Evolutionary conservation across 2,888 invertebrate species (phyloP).

Genomic region (Herminia tarsipennalis): DNA sequence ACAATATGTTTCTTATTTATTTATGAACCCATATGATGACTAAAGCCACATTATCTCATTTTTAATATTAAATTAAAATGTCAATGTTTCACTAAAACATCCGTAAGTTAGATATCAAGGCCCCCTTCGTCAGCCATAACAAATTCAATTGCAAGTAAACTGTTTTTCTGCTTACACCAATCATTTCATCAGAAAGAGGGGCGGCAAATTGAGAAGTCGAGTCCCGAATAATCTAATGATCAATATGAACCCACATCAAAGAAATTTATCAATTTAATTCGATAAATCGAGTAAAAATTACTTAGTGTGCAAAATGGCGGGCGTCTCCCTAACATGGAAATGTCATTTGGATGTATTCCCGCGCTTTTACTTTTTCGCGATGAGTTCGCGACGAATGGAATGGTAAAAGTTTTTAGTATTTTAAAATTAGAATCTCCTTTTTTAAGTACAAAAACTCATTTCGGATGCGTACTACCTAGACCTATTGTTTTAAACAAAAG

Average conservation of each 20-base stretch:
- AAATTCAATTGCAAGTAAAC: constrained; percentile 43
- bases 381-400: constrained; percentile 16
- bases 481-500: too few relatives aligned
- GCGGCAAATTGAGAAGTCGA: constrained; percentile 78
- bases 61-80: neutral
- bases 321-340: constrained; percentile 66
- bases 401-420: neutral
- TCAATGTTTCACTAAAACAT: constrained; percentile 7
- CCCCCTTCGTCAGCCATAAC: constrained; percentile 14
- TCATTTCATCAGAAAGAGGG: constrained; percentile 65
- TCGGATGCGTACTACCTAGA: too few relatives aligned
- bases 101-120: constrained; percentile 5
- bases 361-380: constrained; percentile 34
- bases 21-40: too few relatives aligned
- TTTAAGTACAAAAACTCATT: too few relatives aligned
- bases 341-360: constrained; percentile 58
- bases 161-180: constrained; percentile 58
- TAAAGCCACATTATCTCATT: neutral
- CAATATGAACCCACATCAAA: constrained; percentile 74
- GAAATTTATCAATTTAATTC: constrained; percentile 72
- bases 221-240: constrained; percentile 76
- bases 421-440: too few relatives aligned
- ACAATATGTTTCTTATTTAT: too few relatives aligned
- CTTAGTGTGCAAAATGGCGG: constrained; percentile 70
- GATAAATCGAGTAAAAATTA: constrained; percentile 71